These are phyloP conservation scores for Trissoscelio sp. DNA, from an alignment of 2,888 invertebrate genomes.

Conservation along the genomic window DNA sequence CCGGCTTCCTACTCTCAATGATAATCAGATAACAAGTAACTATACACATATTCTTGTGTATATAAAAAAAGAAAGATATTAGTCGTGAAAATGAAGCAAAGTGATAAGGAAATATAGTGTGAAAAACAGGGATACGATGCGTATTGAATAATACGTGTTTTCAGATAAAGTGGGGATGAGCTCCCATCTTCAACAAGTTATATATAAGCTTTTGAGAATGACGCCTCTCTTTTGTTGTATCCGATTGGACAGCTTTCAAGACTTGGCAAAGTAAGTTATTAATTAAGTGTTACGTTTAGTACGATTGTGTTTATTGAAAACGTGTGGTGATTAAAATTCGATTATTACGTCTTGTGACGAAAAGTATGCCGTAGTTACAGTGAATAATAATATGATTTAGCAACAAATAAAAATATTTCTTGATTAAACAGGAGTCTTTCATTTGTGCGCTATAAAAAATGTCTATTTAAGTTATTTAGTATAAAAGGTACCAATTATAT, in stretches of 20 bases:
- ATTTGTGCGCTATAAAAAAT: conserved; percentile 5
- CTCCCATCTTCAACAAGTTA: conserved; percentile 30
- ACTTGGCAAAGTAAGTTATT: conserved; percentile 57
- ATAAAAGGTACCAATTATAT: too few species aligned
- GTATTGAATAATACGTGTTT: conserved; percentile 32
- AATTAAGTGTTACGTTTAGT: conserved; percentile 26
- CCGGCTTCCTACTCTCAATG: conserved; percentile 24
- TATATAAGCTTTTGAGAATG: conserved; percentile 63
- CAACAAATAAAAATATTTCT: conserved; percentile 4
- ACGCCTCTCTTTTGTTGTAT: conserved; percentile 56
- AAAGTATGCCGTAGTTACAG: not conserved
- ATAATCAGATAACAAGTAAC: conserved; percentile 47
- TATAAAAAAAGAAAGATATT: conserved; percentile 43
- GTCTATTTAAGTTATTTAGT: too few species aligned
- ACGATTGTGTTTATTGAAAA: conserved; percentile 13
- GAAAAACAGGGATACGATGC: conserved; percentile 40
- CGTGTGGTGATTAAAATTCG: conserved; percentile 11
- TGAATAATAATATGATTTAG: not conserved
- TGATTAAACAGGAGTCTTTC: not conserved
- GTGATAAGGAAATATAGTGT: conserved; percentile 41
- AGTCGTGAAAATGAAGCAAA: conserved; percentile 40
- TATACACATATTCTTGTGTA: conserved; percentile 7
- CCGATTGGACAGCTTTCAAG: conserved; percentile 53
- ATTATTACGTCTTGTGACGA: too few species aligned
- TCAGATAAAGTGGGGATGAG: conserved; percentile 54